phyloP scores from a whole-genome alignment of 2,113 vertebrate species.

The Megaceryle maxima region DNA sequence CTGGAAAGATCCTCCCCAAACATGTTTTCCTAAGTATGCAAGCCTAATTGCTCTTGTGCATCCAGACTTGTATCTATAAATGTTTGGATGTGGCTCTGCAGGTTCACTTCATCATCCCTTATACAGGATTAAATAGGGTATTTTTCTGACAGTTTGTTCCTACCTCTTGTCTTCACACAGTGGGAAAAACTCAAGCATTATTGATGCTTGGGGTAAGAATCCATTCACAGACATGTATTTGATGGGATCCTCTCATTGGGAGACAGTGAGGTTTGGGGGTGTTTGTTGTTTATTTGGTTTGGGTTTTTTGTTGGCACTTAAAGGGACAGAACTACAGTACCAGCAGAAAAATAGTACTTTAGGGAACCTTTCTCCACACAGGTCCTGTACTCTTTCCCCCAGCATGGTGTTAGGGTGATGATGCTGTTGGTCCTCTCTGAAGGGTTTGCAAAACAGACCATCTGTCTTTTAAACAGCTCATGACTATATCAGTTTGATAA shows the following conservation, averaged over 20 bases:
- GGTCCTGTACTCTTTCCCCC: not conserved
- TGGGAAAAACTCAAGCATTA: not conserved
- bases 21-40: not conserved
- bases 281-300: not conserved
- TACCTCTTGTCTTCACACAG: not conserved
- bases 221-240: not conserved
- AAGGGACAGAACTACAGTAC: not conserved
- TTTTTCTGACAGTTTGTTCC: not conserved
- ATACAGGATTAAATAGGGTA: not conserved
- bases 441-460: not conserved
- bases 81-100: not conserved
- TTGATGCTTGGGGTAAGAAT: not conserved
- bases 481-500: not conserved
- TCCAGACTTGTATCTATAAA: constrained; percentile 8
- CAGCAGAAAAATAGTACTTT: not conserved
- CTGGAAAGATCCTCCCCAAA: not conserved
- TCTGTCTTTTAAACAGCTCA: not conserved
- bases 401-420: fast-evolving
- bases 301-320: not conserved
- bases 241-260: not conserved
- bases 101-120: not conserved
- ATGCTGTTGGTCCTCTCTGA: not conserved
- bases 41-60: not conserved
- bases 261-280: not conserved
- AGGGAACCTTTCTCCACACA: not conserved